phyloP scores from a whole-genome alignment of 37 sponge, comb jelly and placozoan species.

The Haliclona indistincta region DNA sequence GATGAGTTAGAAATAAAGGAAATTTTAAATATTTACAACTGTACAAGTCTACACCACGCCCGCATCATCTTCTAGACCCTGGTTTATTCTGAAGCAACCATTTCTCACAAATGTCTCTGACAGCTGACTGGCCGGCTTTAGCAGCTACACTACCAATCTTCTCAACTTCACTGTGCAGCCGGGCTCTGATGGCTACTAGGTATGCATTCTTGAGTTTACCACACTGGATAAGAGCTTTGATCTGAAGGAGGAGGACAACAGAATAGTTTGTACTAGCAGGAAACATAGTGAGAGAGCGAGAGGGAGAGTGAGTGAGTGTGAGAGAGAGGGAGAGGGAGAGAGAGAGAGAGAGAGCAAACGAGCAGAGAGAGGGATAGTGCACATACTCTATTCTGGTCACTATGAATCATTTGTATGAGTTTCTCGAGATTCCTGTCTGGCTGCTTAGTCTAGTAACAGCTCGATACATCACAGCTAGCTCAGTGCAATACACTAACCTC shows the following conservation, averaged over 20 bases:
- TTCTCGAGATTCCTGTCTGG: neutral
- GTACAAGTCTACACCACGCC: too few species aligned
- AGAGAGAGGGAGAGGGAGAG: neutral
- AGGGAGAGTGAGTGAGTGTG: neutral
- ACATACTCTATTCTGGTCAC: neutral
- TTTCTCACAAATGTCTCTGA: conserved; percentile 83
- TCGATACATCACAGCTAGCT: neutral
- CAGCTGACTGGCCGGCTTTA: conserved; percentile 57
- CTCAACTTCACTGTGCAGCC: conserved; percentile 54
- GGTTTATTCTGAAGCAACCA: too few species aligned
- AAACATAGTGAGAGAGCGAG: neutral
- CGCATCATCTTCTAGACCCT: too few species aligned
- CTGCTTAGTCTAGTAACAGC: neutral
- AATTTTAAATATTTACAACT: too few species aligned
- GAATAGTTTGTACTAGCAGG: neutral
- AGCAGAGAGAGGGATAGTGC: neutral
- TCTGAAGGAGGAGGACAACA: conserved; percentile 17
- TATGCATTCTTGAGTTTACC: conserved; percentile 87
- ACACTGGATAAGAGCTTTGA: conserved; percentile 77
- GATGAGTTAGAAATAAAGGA: too few species aligned
- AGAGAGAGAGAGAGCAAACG: neutral
- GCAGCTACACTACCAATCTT: conserved; percentile 70
- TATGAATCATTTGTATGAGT: neutral
- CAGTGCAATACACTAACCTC: conserved; percentile 41
- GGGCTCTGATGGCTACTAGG: conserved; percentile 65